phyloP scores from a whole-genome alignment of 2,113 vertebrate species.

The Fulica atra region DNA sequence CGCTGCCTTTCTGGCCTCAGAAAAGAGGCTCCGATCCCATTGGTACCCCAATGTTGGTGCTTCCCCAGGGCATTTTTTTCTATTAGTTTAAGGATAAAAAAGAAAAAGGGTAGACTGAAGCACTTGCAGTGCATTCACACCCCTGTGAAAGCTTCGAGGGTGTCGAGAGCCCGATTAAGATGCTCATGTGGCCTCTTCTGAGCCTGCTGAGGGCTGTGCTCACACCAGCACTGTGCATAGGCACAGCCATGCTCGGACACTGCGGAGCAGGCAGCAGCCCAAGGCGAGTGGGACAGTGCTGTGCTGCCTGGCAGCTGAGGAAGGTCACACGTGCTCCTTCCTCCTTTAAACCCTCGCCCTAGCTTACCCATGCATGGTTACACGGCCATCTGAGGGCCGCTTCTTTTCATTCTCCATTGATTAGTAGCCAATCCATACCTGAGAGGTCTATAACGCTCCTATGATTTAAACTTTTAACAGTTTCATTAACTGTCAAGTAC shows the following conservation, averaged over 20 bases:
- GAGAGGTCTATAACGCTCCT: conserved; percentile 40
- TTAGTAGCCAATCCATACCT: conserved; percentile 35
- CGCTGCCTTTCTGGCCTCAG: not conserved
- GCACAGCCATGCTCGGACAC: accelerated
- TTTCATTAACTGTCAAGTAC: conserved; percentile 64
- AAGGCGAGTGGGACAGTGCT: not conserved
- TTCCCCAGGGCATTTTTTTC: not conserved
- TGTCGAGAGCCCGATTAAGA: not conserved
- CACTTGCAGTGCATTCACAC: not conserved
- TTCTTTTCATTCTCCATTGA: conserved; percentile 46
- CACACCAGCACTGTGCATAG: accelerated
- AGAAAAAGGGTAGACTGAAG: accelerated
- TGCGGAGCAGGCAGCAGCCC: not conserved
- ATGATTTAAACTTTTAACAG: conserved; percentile 54
- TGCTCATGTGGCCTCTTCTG: accelerated
- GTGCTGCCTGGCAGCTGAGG: not conserved
- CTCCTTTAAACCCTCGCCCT: accelerated
- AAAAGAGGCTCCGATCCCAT: too few relatives aligned
- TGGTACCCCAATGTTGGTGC: not conserved
- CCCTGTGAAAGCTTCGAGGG: not conserved
- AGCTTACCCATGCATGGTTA: not conserved
- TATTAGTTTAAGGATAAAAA: not conserved
- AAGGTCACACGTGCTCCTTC: not conserved
- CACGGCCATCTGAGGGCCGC: not conserved
- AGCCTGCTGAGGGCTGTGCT: accelerated